These are phyloP conservation scores for Trichosurus vulpecula DNA, from an alignment of 2,797 vertebrate genomes.

Conservation along the genomic window DNA sequence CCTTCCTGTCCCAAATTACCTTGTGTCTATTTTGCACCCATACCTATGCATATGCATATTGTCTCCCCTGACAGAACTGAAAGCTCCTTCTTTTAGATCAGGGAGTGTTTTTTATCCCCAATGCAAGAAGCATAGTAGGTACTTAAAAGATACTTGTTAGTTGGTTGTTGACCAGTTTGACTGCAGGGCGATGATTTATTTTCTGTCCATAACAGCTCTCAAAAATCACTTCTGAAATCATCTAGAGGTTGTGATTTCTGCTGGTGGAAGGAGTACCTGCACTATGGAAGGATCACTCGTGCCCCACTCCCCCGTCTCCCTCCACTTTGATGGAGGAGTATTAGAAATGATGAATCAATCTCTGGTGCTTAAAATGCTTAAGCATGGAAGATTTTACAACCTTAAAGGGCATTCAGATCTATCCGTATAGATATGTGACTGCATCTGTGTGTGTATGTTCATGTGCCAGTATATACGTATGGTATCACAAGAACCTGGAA, in stretches of 20 bases:
- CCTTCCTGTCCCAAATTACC: neutral
- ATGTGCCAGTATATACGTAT: neutral
- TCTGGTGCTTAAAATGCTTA: neutral
- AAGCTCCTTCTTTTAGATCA: neutral
- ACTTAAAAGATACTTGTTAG: neutral
- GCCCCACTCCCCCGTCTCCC: rapidly evolving
- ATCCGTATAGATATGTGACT: neutral
- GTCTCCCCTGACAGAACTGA: neutral
- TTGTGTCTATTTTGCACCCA: neutral
- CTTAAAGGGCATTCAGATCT: neutral
- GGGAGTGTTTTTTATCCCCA: neutral
- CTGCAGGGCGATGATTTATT: neutral
- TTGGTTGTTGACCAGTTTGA: neutral
- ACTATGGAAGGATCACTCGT: neutral
- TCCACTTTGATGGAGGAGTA: neutral
- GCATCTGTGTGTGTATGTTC: neutral
- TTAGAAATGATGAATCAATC: neutral
- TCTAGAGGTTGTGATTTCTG: neutral
- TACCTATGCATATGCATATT: neutral
- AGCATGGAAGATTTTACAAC: neutral
- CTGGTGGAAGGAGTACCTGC: neutral
- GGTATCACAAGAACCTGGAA: neutral
- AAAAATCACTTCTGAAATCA: neutral
- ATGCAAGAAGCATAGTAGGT: neutral
- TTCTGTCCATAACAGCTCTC: neutral